phyloP scores from a whole-genome alignment of 2,113 vertebrate genomes.

The Bothrops jararaca region DNA sequence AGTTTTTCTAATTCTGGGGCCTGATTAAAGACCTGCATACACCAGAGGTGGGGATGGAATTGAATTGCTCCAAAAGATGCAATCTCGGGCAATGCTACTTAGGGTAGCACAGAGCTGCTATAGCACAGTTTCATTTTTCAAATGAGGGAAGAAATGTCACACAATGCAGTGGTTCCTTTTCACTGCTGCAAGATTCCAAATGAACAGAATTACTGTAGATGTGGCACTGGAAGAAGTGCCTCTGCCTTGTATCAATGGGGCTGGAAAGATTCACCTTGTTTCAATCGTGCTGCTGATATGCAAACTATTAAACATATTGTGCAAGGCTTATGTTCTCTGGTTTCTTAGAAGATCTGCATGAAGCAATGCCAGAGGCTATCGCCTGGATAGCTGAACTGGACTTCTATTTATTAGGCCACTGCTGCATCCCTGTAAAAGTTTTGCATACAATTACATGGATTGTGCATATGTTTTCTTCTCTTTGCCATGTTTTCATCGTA shows the following conservation, averaged over 20 bases:
- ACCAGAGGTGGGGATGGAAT: not conserved
- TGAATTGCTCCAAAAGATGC: not conserved
- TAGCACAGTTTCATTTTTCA: not conserved
- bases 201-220: not conserved
- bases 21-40: not conserved
- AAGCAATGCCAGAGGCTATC: not conserved
- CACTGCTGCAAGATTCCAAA: not conserved
- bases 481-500: not conserved
- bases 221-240: not conserved
- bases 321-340: not conserved
- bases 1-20: not conserved
- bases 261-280: not conserved
- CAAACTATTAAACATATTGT: not conserved
- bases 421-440: not conserved
- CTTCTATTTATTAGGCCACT: not conserved
- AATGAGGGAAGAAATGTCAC: not conserved
- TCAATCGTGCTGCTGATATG: not conserved
- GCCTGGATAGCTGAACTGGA: not conserved
- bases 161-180: not conserved
- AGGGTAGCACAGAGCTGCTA: not conserved
- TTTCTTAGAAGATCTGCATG: not conserved
- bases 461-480: not conserved
- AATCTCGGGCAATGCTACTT: not conserved
- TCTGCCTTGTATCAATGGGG: not conserved
- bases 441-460: not conserved